phyloP scores from a whole-genome alignment of 2,888 invertebrate genomes.

The Brachyptera risi region DNA sequence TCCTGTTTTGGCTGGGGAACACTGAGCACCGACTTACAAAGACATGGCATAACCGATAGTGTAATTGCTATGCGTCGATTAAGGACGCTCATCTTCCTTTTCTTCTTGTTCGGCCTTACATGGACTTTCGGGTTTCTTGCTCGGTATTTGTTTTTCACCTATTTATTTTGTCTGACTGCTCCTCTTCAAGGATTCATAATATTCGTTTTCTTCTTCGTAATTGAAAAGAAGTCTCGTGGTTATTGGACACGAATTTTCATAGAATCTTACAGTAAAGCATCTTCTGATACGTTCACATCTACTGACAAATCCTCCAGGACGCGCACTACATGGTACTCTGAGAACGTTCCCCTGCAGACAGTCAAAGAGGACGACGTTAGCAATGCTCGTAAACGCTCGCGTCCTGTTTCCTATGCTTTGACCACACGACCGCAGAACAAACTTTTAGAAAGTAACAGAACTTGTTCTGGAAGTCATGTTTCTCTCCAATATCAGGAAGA shows the following conservation, averaged over 20 bases:
- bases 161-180: constrained; percentile 59
- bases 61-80: not conserved
- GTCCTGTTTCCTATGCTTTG: no score
- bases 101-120: constrained; percentile 57
- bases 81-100: constrained; percentile 47
- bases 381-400: no score
- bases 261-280: not conserved
- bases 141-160: constrained; percentile 52
- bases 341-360: not conserved
- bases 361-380: no score
- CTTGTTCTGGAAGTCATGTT: no score
- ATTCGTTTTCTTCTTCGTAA: constrained; percentile 57
- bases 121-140: constrained; percentile 58
- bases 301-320: not conserved
- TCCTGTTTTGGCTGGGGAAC: constrained; percentile 9
- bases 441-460: no score
- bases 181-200: constrained; percentile 59
- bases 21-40: not conserved
- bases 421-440: no score
- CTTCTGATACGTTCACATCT: not conserved
- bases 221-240: constrained; percentile 52
- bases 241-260: constrained; percentile 44
- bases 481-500: no score
- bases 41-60: constrained; percentile 1
- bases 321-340: not conserved